A percentile compares a stretch with the other conserved stretches of the same genome.
Evolutionary conservation across 1,140 invertebrate species (phyloP).

Genomic region (Venustaconcha ellipsiformis): DNA sequence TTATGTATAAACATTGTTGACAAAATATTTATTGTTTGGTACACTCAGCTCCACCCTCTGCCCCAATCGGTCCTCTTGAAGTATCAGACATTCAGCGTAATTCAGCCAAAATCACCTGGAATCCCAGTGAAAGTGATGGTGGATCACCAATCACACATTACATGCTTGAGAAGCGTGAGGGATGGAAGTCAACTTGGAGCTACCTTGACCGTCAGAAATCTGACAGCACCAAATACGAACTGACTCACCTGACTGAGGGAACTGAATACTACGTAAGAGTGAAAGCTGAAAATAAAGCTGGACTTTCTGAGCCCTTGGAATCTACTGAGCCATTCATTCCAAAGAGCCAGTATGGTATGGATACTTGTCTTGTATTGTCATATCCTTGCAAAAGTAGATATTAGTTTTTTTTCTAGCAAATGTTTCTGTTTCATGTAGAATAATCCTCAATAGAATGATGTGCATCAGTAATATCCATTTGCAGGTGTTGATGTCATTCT

Average conservation of each 20-base stretch:
- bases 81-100: constrained; percentile 93
- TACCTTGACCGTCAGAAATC: constrained; percentile 34
- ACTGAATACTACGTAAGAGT: constrained; percentile 76
- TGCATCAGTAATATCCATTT: too few relatives aligned
- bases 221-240: constrained; percentile 27
- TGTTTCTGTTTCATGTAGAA: too few relatives aligned
- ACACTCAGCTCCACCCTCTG: constrained; percentile 74
- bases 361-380: neutral
- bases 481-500: too few relatives aligned
- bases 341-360: constrained; percentile 92
- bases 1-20: too few relatives aligned
- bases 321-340: constrained; percentile 85
- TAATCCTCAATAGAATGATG: too few relatives aligned
- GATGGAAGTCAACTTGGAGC: constrained; percentile 57
- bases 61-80: constrained; percentile 91
- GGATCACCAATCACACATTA: constrained; percentile 97
- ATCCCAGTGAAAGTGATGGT: constrained; percentile 89
- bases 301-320: constrained; percentile 72
- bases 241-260: constrained; percentile 73
- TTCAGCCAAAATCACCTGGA: constrained; percentile 95
- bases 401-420: too few relatives aligned
- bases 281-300: constrained; percentile 63
- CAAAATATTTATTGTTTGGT: too few relatives aligned
- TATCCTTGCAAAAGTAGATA: neutral
- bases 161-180: constrained; percentile 85